Evolutionary conservation across 2,888 invertebrate genomes (phyloP).

Genomic region (Blastobasis adustella): DNA sequence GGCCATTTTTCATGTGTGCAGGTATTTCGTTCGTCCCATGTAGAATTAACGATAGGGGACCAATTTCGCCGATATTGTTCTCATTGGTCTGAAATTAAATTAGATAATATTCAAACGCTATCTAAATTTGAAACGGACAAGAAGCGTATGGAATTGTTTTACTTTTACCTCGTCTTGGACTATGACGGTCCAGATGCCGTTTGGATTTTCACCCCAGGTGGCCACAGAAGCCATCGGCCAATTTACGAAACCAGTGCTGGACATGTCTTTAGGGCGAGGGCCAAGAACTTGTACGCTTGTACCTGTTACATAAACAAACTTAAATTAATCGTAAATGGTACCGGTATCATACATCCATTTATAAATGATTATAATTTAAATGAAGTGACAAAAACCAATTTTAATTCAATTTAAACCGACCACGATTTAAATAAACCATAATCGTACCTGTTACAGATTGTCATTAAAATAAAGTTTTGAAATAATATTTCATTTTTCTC

Average conservation of each 20-base stretch:
- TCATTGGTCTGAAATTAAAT: slow-evolving; percentile 38
- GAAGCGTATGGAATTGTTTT: slow-evolving; percentile 6
- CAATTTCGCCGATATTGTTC: slow-evolving; percentile 75
- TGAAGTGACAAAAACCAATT: no score
- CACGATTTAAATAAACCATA: no score
- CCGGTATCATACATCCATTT: no score
- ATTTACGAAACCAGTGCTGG: slow-evolving; percentile 80
- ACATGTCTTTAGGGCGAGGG: slow-evolving; percentile 80
- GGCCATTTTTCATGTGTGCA: slow-evolving; percentile 74
- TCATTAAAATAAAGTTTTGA: no score
- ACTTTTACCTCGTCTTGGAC: slow-evolving; percentile 70
- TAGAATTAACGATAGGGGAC: slow-evolving; percentile 75
- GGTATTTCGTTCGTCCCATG: slow-evolving; percentile 83
- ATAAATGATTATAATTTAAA: no score
- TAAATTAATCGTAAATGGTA: no score
- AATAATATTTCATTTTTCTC: no score
- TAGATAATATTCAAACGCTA: not conserved
- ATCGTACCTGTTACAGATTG: no score
- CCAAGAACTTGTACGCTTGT: slow-evolving; percentile 82
- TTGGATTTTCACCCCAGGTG: slow-evolving; percentile 90
- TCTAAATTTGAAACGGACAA: no score
- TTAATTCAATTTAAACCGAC: no score
- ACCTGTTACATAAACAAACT: slow-evolving; percentile 51
- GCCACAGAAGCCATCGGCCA: slow-evolving; percentile 95
- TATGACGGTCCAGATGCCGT: slow-evolving; percentile 78